Percentiles rank a stretch among this genome's conserved stretches.
Conservation (phyloP, 35 echinoderm and acorn worm genomes). For the Strongylocentrotus purpuratus region DNA sequence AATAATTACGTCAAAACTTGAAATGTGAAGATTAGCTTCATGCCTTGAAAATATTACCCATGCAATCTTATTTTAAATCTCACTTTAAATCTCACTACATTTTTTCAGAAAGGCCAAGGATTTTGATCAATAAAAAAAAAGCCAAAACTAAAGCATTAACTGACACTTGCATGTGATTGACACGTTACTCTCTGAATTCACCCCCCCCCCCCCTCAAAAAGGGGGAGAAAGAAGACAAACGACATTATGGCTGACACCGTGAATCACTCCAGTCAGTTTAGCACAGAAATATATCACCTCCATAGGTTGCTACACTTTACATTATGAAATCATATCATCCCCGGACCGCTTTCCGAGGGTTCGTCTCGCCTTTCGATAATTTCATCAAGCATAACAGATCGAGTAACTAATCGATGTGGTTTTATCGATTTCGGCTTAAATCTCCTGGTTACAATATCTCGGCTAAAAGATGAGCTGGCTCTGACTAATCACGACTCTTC, state of each 20-base stretch:
- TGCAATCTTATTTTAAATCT: too few species aligned
- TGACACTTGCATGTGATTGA: not conserved
- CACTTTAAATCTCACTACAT: not conserved
- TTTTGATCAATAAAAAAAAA: not conserved
- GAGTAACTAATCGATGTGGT: constrained; percentile 26
- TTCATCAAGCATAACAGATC: constrained; percentile 32
- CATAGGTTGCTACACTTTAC: not conserved
- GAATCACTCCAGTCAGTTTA: not conserved
- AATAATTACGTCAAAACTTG: too few species aligned
- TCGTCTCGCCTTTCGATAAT: constrained; percentile 6
- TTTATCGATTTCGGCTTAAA: constrained; percentile 11
- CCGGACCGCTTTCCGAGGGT: not conserved
- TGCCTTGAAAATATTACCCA: too few species aligned
- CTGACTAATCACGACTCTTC: constrained; percentile 37
- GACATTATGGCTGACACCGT: not conserved
- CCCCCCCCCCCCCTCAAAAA: not conserved
- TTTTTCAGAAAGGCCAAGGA: not conserved
- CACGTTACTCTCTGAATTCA: not conserved
- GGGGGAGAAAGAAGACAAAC: not conserved
- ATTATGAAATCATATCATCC: not conserved
- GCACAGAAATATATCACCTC: not conserved
- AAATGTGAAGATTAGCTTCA: too few species aligned
- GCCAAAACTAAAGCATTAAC: not conserved
- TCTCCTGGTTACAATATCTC: constrained; percentile 29
- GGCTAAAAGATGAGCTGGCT: not conserved